A percentile compares a stretch with the other conserved stretches of the same genome.
Evolutionary conservation across 1,140 invertebrate genomes (phyloP).

Genomic region (Trichoplusia ni): DNA sequence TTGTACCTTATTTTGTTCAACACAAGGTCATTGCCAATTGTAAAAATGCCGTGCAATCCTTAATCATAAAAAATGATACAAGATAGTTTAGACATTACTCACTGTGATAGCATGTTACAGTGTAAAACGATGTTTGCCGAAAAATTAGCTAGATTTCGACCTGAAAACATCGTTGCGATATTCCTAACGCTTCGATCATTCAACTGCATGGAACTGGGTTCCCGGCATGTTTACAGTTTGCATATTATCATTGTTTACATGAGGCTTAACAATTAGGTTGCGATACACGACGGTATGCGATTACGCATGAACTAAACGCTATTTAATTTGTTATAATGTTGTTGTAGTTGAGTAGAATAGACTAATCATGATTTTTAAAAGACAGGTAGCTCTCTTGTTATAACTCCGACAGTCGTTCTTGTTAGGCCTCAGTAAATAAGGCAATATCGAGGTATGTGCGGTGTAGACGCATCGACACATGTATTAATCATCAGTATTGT

Average conservation of each 20-base stretch:
- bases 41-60: slow-evolving; percentile 9
- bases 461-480: slow-evolving; percentile 38
- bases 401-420: not conserved
- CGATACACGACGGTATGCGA: not conserved
- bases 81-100: no score
- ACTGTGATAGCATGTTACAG: no score
- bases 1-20: slow-evolving; percentile 12
- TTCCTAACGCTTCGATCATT: not conserved
- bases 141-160: not conserved
- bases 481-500: slow-evolving; percentile 65
- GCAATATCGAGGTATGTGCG: slow-evolving; percentile 45
- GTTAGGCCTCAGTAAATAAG: slow-evolving; percentile 14
- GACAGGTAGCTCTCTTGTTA: not conserved
- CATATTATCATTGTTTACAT: slow-evolving; percentile 28
- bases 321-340: slow-evolving; percentile 1
- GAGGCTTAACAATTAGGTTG: slow-evolving; percentile 25
- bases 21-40: slow-evolving; percentile 1
- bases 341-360: not conserved
- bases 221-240: slow-evolving; percentile 28
- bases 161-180: not conserved
- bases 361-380: not conserved
- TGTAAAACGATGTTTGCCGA: no score
- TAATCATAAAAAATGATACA: no score
- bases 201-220: not conserved
- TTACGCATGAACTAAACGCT: not conserved